Percentiles rank a stretch among this genome's conserved stretches.
These are phyloP conservation scores for Auanema freiburgensis DNA, from an alignment of 2,888 invertebrate species.

Conservation along the genomic window DNA sequence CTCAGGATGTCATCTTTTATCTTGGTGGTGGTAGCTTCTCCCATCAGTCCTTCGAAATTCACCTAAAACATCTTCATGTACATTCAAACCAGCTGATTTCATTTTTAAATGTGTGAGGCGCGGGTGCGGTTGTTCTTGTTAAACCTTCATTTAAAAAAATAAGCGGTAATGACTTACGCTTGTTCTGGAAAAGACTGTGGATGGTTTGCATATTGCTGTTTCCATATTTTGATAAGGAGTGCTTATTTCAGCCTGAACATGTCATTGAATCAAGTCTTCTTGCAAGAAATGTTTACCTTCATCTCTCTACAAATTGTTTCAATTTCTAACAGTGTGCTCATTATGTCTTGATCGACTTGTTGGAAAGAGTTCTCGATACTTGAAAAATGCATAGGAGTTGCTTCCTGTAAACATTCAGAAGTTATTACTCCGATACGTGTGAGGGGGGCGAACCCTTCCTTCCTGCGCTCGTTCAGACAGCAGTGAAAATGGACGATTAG, in stretches of 20 bases:
- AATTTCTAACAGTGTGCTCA: slow-evolving; percentile 18
- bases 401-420: no score
- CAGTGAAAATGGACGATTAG: background rate
- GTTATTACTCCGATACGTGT: no score
- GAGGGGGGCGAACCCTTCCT: no score
- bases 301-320: slow-evolving; percentile 15
- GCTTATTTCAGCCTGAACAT: slow-evolving; percentile 12
- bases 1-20: slow-evolving; percentile 13
- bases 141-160: background rate
- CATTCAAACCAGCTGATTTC: no score
- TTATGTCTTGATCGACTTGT: slow-evolving; percentile 7
- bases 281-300: slow-evolving; percentile 8
- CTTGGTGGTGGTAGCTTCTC: slow-evolving; percentile 5
- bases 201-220: slow-evolving; percentile 15
- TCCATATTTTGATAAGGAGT: slow-evolving; percentile 9
- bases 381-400: slow-evolving; percentile 5
- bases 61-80: no score
- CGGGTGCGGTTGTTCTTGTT: background rate
- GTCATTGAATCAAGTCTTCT: background rate
- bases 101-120: background rate
- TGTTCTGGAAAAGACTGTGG: slow-evolving; percentile 15
- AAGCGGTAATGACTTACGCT: no score
- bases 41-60: slow-evolving; percentile 6
- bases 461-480: no score
- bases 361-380: slow-evolving; percentile 5